phyloP scores from a whole-genome alignment of 1,140 invertebrate genomes.

The Drosophila chauvacae region DNA sequence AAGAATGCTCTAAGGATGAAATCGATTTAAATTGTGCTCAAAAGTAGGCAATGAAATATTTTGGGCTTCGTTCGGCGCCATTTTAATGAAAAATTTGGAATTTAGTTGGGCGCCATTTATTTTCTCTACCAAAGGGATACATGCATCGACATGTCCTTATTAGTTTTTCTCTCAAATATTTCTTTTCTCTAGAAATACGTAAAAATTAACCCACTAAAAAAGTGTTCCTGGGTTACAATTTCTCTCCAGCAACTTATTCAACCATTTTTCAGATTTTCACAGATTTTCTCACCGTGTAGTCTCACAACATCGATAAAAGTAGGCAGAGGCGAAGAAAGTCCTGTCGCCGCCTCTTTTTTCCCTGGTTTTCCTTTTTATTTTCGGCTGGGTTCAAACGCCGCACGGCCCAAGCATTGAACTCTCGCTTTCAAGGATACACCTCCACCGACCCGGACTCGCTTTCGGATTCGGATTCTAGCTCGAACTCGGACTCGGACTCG shows the following conservation, averaged over 20 bases:
- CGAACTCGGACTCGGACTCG: constrained; percentile 37
- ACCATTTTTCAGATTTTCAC: background rate
- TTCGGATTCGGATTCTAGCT: constrained; percentile 15
- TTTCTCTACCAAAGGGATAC: background rate
- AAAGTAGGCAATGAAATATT: background rate
- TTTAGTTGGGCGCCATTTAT: background rate
- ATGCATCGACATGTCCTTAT: background rate
- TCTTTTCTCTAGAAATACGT: background rate
- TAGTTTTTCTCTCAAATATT: background rate
- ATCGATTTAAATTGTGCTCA: background rate
- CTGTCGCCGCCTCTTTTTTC: constrained; percentile 25
- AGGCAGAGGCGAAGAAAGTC: constrained; percentile 13
- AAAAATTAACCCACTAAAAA: background rate
- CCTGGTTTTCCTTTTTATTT: constrained; percentile 39
- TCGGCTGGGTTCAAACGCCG: constrained; percentile 66
- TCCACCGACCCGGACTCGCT: background rate
- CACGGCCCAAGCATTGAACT: constrained; percentile 74
- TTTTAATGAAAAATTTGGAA: background rate
- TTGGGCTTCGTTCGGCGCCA: background rate
- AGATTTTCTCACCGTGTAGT: background rate
- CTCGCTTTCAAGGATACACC: constrained; percentile 77
- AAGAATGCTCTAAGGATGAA: background rate
- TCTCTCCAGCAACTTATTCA: accelerated
- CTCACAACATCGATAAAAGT: background rate
- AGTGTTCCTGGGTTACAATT: background rate